A percentile compares a stretch with the other conserved stretches of the same genome.
These are phyloP conservation scores for Diglossa cyanea DNA, from an alignment of 2,797 vertebrate genomes.

Conservation along the genomic window DNA sequence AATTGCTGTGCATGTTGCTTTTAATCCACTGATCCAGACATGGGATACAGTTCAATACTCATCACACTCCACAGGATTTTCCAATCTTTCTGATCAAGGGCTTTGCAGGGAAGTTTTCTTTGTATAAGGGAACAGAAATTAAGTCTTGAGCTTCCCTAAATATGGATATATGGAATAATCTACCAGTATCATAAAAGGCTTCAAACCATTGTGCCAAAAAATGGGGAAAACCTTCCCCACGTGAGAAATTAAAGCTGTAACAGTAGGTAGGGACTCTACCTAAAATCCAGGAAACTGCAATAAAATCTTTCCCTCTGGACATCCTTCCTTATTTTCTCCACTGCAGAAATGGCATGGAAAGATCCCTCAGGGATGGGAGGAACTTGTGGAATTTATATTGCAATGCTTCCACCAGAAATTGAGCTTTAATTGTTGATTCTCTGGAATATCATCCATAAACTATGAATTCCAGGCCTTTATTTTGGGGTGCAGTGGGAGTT, in stretches of 20 bases:
- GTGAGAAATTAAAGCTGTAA: neutral
- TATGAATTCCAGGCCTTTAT: neutral
- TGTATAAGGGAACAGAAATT: neutral
- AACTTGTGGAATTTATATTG: neutral
- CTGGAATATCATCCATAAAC: neutral
- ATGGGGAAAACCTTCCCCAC: neutral
- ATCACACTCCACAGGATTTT: neutral
- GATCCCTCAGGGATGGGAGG: neutral
- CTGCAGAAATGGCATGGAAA: neutral
- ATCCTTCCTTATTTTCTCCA: neutral
- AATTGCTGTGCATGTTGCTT: neutral
- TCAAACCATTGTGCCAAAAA: neutral
- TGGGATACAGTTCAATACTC: neutral
- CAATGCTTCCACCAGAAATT: neutral
- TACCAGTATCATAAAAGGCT: neutral
- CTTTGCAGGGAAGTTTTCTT: neutral
- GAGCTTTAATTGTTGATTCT: neutral
- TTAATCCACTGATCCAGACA: neutral
- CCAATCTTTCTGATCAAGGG: neutral
- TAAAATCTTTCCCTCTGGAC: neutral
- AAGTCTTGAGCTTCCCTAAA: neutral
- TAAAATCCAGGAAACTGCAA: neutral
- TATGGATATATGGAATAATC: neutral
- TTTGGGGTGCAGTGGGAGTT: neutral
- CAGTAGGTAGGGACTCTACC: neutral